A percentile compares a stretch with the other conserved stretches of the same genome.
Evolutionary conservation across 2,113 vertebrate genomes (phyloP).

Genomic region (Arizona elegans): DNA sequence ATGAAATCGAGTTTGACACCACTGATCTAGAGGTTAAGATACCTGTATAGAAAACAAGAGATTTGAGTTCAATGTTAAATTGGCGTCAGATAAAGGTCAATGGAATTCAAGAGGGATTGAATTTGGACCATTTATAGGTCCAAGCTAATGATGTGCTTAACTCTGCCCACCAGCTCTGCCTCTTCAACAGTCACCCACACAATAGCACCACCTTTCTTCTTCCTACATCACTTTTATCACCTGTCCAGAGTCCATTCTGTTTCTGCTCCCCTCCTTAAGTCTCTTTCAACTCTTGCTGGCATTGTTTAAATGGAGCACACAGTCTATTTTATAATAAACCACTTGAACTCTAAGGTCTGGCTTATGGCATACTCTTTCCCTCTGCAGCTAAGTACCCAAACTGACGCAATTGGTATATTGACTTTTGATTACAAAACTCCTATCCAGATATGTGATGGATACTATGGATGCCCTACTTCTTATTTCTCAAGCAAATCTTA

Average conservation of each 20-base stretch:
- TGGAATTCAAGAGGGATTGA: not conserved
- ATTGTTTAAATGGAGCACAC: not conserved
- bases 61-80: not conserved
- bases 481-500: not conserved
- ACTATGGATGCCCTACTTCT: not conserved
- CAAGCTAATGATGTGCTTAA: not conserved
- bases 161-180: not conserved
- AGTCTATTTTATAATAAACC: not conserved
- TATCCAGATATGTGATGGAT: not conserved
- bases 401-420: not conserved
- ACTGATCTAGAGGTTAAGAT: not conserved
- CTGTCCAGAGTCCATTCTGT: not conserved
- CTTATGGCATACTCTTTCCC: not conserved
- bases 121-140: not conserved
- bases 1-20: too few relatives aligned
- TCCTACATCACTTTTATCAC: not conserved
- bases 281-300: not conserved
- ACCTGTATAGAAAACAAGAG: not conserved
- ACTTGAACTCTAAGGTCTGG: not conserved
- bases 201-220: not conserved
- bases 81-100: not conserved
- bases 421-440: not conserved
- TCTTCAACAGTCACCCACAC: not conserved
- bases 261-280: not conserved
- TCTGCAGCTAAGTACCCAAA: not conserved